Evolutionary conservation across 2,113 vertebrate genomes (phyloP).

Genomic region (Gracilinanus agilis): DNA sequence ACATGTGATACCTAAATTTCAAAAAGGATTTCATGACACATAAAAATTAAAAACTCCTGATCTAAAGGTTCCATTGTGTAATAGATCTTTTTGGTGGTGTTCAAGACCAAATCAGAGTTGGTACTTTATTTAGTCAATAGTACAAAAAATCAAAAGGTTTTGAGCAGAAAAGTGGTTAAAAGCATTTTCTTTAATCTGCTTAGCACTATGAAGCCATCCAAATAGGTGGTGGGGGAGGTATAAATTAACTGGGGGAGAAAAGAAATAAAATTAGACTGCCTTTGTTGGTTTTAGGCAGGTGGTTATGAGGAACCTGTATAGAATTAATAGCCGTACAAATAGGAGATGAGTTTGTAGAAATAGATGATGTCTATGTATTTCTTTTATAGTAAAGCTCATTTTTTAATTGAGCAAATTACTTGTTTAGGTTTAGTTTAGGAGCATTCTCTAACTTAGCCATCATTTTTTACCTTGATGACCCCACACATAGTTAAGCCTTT

Average conservation of each 20-base stretch:
- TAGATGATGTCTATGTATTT: background rate
- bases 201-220: background rate
- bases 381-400: background rate
- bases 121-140: background rate
- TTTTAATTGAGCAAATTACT: background rate
- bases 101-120: background rate
- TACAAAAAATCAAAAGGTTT: background rate
- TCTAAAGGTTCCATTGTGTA: background rate
- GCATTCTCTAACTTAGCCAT: background rate
- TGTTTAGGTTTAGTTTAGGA: background rate
- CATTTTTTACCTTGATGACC: background rate
- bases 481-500: too few relatives aligned
- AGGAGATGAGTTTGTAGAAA: background rate
- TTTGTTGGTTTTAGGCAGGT: background rate
- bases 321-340: background rate
- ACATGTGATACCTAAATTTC: background rate
- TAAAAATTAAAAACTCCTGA: background rate
- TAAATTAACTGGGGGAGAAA: background rate
- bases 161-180: background rate
- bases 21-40: background rate
- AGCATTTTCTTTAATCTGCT: background rate
- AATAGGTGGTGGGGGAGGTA: too few relatives aligned
- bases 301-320: background rate
- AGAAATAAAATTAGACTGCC: background rate
- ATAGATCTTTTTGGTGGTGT: background rate